Evolutionary conservation across 2,113 vertebrate species (phyloP).

Genomic region (Emydocephalus ijimae): DNA sequence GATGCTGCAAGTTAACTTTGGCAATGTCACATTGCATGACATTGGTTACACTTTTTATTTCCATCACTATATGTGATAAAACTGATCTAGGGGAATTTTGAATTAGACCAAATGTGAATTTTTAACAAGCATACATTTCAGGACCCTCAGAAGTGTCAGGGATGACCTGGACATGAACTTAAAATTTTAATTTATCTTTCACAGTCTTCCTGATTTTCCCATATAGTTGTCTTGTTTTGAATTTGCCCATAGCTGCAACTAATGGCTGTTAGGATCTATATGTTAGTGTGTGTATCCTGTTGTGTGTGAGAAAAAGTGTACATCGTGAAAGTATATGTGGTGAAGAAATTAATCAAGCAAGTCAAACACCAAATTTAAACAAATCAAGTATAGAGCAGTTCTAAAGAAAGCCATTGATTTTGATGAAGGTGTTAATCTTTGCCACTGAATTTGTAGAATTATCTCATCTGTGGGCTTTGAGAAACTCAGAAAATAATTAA

Average conservation of each 20-base stretch:
- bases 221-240: background rate
- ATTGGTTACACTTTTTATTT: background rate
- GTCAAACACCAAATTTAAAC: background rate
- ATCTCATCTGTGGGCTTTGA: background rate
- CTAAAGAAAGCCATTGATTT: background rate
- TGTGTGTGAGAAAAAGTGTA: background rate
- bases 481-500: background rate
- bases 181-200: background rate
- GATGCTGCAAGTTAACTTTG: background rate
- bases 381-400: background rate
- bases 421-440: background rate
- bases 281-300: background rate
- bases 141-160: background rate
- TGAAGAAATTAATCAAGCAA: background rate
- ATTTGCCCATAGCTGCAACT: background rate
- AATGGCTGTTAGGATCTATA: background rate
- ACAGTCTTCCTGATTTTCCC: background rate
- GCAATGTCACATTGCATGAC: background rate
- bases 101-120: background rate
- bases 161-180: background rate
- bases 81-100: background rate
- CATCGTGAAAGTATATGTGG: background rate
- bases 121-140: background rate
- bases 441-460: background rate
- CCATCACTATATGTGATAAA: background rate